Conservation (phyloP, 2,113 vertebrate genomes). For the Semicossyphus pulcher region DNA sequence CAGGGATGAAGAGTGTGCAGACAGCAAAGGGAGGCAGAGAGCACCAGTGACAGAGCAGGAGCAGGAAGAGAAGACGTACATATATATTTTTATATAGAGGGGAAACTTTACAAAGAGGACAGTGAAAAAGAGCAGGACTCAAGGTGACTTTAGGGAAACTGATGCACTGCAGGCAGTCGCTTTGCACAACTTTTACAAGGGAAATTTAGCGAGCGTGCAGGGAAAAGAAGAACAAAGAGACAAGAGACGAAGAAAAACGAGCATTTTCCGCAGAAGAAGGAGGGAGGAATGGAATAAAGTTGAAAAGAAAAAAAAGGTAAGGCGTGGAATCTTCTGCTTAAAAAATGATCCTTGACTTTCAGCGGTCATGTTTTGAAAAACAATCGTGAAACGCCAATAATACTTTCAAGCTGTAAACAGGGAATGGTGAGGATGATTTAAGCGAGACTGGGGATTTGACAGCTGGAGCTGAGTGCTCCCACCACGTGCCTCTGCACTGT, state of each 20-base stretch:
- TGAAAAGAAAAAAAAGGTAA: conserved; percentile 68
- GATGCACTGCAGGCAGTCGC: conserved; percentile 43
- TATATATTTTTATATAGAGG: conserved; percentile 23
- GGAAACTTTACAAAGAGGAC: conserved; percentile 70
- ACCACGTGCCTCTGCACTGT: too few species aligned
- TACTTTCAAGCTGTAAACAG: conserved; percentile 17
- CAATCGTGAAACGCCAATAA: conserved; percentile 20
- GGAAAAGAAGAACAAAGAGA: conserved; percentile 37
- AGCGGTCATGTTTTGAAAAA: conserved; percentile 41
- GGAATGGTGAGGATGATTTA: conserved; percentile 14
- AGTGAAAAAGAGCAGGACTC: conserved; percentile 51
- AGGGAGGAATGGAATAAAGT: conserved; percentile 31
- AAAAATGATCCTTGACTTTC: conserved; percentile 24
- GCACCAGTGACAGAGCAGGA: conserved; percentile 27
- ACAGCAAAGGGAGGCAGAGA: conserved; percentile 36
- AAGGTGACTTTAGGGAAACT: conserved; percentile 76
- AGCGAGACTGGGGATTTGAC: conserved; percentile 15
- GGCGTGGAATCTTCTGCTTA: conserved; percentile 23
- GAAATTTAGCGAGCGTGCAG: conserved; percentile 52
- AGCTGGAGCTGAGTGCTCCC: conserved; percentile 6
- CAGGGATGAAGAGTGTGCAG: conserved; percentile 51
- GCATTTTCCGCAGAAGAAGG: conserved; percentile 17
- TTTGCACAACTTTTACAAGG: conserved; percentile 64
- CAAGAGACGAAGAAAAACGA: conserved; percentile 33
- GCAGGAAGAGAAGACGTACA: conserved; percentile 28